A percentile compares a stretch with the other conserved stretches of the same genome.
Evolutionary conservation across 1,140 invertebrate genomes (phyloP).

Genomic region (Drosophila pectinifera): DNA sequence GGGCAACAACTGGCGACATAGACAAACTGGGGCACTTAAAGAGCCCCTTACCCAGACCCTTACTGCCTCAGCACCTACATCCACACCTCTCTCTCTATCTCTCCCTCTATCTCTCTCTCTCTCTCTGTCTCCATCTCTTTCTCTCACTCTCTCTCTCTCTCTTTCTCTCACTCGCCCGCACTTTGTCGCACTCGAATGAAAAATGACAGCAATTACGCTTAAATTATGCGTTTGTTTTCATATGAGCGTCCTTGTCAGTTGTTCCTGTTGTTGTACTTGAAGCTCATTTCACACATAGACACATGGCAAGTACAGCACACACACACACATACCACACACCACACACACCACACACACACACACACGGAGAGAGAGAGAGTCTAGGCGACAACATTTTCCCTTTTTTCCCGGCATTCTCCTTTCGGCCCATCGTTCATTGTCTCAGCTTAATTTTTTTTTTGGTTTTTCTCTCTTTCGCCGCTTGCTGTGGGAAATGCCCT

Average conservation of each 20-base stretch:
- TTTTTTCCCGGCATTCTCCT: conserved; percentile 8
- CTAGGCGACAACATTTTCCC: conserved; percentile 46
- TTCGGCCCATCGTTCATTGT: conserved; percentile 10
- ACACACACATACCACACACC: conserved; percentile 8
- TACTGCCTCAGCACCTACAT: background rate
- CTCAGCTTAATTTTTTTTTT: conserved; percentile 2
- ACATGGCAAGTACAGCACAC: conserved; percentile 34
- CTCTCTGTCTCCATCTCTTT: too few relatives aligned
- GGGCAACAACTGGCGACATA: conserved; percentile 59
- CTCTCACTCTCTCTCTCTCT: too few relatives aligned
- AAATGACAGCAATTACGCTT: conserved; percentile 84
- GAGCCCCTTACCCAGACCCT: conserved; percentile 5
- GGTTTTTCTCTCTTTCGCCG: conserved; percentile 7
- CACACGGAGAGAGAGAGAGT: conserved; percentile 9
- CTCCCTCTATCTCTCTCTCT: too few relatives aligned
- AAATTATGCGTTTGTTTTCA: conserved; percentile 84
- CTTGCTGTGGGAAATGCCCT: conserved; percentile 29
- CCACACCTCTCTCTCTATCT: too few relatives aligned
- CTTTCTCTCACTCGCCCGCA: conserved; percentile 4
- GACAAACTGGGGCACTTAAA: conserved; percentile 67
- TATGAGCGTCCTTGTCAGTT: conserved; percentile 79
- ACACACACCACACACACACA: conserved; percentile 3
- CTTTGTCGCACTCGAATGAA: conserved; percentile 70
- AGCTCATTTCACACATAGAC: conserved; percentile 80
- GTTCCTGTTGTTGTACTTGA: conserved; percentile 66